Conservation (phyloP, 92 coral and sea anemone genomes). For the Epizoanthus stellaris region DNA sequence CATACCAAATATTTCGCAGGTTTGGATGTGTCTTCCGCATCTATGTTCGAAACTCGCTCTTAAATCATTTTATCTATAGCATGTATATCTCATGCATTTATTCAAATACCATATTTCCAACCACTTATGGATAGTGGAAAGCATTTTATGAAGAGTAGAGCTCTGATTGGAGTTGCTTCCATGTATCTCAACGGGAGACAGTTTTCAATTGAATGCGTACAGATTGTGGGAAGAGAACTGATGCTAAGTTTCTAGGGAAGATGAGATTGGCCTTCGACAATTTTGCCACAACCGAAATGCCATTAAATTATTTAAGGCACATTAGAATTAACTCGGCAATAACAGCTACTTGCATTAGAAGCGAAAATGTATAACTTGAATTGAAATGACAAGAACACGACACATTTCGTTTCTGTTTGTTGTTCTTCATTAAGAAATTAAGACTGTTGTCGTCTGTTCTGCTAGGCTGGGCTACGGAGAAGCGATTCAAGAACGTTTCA, state of each 20-base stretch:
- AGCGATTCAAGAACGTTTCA: too few species aligned
- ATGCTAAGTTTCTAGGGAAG: not conserved
- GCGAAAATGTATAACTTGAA: not conserved
- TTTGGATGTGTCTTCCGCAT: too few species aligned
- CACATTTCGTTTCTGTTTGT: not conserved
- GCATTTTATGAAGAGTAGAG: not conserved
- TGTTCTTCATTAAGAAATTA: too few species aligned
- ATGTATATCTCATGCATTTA: not conserved
- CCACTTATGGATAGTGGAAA: not conserved
- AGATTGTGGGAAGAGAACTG: not conserved
- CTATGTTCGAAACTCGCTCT: too few species aligned
- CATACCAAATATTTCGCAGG: too few species aligned
- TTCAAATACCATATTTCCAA: not conserved
- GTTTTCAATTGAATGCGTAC: not conserved
- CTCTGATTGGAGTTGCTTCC: not conserved
- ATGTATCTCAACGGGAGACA: not conserved
- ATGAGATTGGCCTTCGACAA: not conserved
- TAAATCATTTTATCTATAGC: too few species aligned
- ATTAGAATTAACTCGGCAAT: not conserved
- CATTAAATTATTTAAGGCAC: constrained; percentile 6
- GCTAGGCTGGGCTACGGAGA: too few species aligned
- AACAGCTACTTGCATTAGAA: not conserved
- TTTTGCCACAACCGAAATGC: not conserved
- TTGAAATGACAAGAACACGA: not conserved
- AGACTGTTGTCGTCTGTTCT: too few species aligned